Evolutionary conservation across 23 tunicate genomes (phyloP).

Genomic region (Styela clava): DNA sequence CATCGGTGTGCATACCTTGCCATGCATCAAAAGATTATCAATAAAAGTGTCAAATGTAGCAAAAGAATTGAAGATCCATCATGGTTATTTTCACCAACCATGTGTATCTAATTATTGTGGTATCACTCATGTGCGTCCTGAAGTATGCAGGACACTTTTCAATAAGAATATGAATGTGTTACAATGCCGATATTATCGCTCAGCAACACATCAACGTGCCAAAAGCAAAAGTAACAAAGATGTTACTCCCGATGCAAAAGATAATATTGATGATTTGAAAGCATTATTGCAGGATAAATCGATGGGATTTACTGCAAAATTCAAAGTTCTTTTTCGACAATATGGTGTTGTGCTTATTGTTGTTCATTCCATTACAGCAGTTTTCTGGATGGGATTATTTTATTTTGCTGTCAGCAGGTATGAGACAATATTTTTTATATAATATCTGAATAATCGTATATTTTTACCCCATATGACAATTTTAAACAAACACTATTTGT

Average conservation of each 20-base stretch:
- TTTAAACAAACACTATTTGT: not conserved
- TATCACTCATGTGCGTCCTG: too few relatives aligned
- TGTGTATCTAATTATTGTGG: too few relatives aligned
- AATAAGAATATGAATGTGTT: too few relatives aligned
- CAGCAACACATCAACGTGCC: not conserved
- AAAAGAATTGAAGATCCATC: too few relatives aligned
- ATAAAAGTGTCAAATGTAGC: too few relatives aligned
- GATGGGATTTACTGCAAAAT: constrained; percentile 63
- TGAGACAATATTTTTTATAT: not conserved
- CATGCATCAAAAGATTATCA: too few relatives aligned
- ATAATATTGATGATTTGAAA: constrained; percentile 63
- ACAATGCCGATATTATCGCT: not conserved
- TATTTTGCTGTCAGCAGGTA: constrained; percentile 64
- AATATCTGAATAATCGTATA: not conserved
- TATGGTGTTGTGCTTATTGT: constrained; percentile 74
- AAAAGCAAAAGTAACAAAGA: not conserved
- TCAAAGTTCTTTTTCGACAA: constrained; percentile 73
- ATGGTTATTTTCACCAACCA: too few relatives aligned
- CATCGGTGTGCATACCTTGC: too few relatives aligned
- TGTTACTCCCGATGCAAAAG: constrained; percentile 5
- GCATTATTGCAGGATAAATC: constrained; percentile 70
- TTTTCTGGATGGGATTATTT: constrained; percentile 54
- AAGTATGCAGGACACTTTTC: not conserved
- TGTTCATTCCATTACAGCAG: constrained; percentile 56
- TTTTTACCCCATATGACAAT: not conserved